Evolutionary conservation across 1,140 invertebrate species (phyloP).

Genomic region (Drosophila lowei): DNA sequence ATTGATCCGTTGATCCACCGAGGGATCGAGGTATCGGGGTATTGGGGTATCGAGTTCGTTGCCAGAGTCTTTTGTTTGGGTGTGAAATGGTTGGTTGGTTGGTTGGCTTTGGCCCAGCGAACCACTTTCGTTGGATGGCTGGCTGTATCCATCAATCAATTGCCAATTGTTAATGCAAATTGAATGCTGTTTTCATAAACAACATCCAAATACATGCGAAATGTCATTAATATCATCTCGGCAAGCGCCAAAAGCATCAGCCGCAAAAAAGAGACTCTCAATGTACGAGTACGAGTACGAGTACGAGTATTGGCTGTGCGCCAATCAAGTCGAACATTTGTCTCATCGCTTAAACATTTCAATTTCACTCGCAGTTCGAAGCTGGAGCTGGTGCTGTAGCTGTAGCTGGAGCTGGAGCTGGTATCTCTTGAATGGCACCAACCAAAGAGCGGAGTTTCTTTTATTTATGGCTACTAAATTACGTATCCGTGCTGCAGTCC

Average conservation of each 20-base stretch:
- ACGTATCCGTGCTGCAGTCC: conserved; percentile 64
- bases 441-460: conserved; percentile 52
- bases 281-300: too few relatives aligned
- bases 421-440: conserved; percentile 6
- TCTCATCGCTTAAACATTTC: conserved; percentile 80
- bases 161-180: conserved; percentile 74
- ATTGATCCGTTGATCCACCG: neutral
- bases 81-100: conserved; percentile 25
- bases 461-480: conserved; percentile 81
- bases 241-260: conserved; percentile 12
- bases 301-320: conserved; percentile 13
- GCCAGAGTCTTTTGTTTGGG: conserved; percentile 69
- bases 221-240: conserved; percentile 70
- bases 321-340: conserved; percentile 77
- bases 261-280: neutral
- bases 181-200: conserved; percentile 79
- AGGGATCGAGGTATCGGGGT: conserved; percentile 22
- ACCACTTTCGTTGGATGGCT: conserved; percentile 31
- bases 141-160: conserved; percentile 62
- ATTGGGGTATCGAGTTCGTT: conserved; percentile 49
- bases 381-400: neutral
- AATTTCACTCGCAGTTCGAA: conserved; percentile 64
- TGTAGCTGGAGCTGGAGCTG: neutral
- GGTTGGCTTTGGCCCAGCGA: conserved; percentile 7
- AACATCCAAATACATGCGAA: conserved; percentile 76